These are phyloP conservation scores for Pogona vitticeps DNA, from an alignment of 2,113 vertebrate species.

Conservation along the genomic window DNA sequence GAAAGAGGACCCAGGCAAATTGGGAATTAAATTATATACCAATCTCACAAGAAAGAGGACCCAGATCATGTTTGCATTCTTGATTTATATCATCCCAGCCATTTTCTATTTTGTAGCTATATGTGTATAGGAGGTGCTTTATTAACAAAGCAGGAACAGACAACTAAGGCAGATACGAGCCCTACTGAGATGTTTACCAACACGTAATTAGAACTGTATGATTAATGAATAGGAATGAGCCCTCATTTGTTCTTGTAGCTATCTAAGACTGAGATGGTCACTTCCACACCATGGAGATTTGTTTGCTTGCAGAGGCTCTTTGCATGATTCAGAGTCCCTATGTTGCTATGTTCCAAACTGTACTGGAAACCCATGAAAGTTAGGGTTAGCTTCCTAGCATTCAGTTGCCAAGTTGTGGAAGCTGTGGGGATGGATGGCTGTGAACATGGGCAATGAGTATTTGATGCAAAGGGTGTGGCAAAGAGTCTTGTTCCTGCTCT, in stretches of 20 bases:
- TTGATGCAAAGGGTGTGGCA: background rate
- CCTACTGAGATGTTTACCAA: background rate
- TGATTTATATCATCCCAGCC: conserved; percentile 15
- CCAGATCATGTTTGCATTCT: background rate
- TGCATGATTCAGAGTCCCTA: background rate
- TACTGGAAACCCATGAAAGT: background rate
- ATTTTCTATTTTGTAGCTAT: no score
- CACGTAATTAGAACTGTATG: background rate
- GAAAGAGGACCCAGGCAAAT: background rate
- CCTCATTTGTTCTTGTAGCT: no score
- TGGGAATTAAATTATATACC: background rate
- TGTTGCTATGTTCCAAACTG: background rate
- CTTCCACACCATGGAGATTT: background rate
- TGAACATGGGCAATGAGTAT: background rate
- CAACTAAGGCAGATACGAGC: background rate
- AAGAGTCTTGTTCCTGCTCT: no score
- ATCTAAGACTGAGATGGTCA: background rate
- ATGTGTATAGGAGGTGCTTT: background rate
- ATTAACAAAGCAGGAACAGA: conserved; percentile 12
- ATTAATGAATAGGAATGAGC: background rate
- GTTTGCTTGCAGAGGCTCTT: no score
- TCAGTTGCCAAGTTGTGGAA: background rate
- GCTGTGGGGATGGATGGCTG: background rate
- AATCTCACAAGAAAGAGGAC: background rate
- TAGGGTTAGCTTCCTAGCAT: background rate